Evolutionary conservation across 2,113 vertebrate species (phyloP).

Genomic region (Procavia capensis): DNA sequence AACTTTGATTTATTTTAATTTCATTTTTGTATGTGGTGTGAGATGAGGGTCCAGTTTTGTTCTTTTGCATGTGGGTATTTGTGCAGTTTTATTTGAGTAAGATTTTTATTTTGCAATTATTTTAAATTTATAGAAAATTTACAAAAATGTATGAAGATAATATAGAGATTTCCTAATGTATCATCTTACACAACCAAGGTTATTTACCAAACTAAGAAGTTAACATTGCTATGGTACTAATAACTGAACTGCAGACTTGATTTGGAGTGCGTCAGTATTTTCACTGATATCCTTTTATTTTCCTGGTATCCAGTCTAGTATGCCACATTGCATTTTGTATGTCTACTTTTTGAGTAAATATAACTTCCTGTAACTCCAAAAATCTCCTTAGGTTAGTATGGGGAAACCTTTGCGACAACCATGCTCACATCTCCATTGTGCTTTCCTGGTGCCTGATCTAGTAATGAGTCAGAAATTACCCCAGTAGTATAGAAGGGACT

Average conservation of each 20-base stretch:
- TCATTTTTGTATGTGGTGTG: neutral
- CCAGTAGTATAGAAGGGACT: neutral
- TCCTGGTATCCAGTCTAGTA: neutral
- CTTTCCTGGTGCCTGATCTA: neutral
- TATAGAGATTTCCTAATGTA: neutral
- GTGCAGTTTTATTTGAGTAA: neutral
- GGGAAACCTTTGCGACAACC: neutral
- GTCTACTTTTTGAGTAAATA: neutral
- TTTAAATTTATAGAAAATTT: constrained; percentile 20
- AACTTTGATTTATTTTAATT: constrained; percentile 7
- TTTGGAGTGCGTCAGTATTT: neutral
- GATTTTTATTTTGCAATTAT: constrained; percentile 2
- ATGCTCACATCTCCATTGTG: neutral
- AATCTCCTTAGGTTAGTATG: neutral
- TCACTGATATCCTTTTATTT: neutral
- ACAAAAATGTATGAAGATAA: neutral
- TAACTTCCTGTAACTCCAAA: neutral
- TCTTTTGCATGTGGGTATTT: neutral
- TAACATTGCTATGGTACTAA: neutral
- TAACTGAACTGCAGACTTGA: neutral
- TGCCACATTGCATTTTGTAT: neutral
- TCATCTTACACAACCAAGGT: neutral
- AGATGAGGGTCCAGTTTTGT: neutral
- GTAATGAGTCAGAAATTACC: constrained; percentile 29
- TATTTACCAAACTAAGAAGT: neutral